Conservation (phyloP, 2,888 invertebrate genomes). For the Limnephilus rhombicus region DNA sequence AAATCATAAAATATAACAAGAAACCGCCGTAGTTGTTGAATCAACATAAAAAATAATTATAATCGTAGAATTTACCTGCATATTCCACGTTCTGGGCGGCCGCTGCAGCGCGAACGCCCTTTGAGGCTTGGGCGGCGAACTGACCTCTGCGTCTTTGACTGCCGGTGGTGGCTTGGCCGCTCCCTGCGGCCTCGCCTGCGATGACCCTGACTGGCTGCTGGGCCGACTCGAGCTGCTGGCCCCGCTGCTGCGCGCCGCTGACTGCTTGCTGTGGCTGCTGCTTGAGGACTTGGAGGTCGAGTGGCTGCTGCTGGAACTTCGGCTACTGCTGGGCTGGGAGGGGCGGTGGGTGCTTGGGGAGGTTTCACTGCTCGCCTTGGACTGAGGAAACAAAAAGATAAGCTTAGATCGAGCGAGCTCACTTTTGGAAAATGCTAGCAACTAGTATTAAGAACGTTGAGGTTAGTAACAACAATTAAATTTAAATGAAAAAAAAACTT, state of each 20-base stretch:
- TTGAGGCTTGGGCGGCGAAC: slow-evolving; percentile 66
- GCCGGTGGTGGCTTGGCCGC: slow-evolving; percentile 70
- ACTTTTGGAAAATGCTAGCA: background rate
- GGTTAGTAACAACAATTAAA: background rate
- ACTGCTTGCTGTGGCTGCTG: slow-evolving; percentile 60
- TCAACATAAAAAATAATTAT: background rate
- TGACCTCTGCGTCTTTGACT: slow-evolving; percentile 68
- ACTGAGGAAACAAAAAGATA: background rate
- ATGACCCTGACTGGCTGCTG: slow-evolving; percentile 66
- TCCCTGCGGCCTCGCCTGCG: slow-evolving; percentile 69
- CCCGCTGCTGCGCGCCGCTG: slow-evolving; percentile 71
- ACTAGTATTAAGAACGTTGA: background rate
- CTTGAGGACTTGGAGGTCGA: slow-evolving; percentile 64
- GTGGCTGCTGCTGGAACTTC: slow-evolving; percentile 69
- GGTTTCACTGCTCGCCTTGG: slow-evolving; percentile 45
- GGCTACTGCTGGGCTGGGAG: slow-evolving; percentile 38
- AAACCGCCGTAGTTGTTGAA: background rate
- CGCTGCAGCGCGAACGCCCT: slow-evolving; percentile 68
- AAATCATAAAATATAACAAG: background rate
- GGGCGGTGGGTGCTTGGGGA: slow-evolving; percentile 49
- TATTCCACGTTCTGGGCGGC: slow-evolving; percentile 78
- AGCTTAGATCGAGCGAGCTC: background rate
- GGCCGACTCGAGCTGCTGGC: slow-evolving; percentile 70
- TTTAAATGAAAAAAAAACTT: too few species aligned
- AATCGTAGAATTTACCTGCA: slow-evolving; percentile 71